phyloP scores from a whole-genome alignment of 2,797 vertebrate species.

The Acanthopagrus latus region DNA sequence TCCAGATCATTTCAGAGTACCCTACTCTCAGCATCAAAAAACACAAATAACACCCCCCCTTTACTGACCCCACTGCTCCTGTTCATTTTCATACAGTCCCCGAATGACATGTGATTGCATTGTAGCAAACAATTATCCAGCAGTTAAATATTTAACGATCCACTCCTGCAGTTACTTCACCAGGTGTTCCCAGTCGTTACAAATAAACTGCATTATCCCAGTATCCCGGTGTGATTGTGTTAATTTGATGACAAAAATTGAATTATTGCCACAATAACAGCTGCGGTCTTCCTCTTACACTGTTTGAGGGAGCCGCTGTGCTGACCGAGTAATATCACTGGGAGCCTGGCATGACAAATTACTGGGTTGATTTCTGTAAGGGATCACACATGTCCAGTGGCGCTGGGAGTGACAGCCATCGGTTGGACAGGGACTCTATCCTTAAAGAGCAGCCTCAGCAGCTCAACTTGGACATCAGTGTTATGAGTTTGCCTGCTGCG shows the following conservation, averaged over 20 bases:
- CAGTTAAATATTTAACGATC: constrained; percentile 4
- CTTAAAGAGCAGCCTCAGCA: constrained; percentile 81
- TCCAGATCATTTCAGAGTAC: not conserved
- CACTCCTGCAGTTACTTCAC: constrained; percentile 8
- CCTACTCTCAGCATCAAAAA: not conserved
- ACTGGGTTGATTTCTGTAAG: constrained; percentile 72
- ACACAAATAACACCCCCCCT: not conserved
- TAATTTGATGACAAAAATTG: constrained; percentile 35
- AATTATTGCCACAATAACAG: constrained; percentile 42
- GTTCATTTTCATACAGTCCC: constrained; percentile 11
- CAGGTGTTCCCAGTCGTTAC: constrained; percentile 29
- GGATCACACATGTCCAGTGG: constrained; percentile 79
- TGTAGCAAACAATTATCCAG: constrained; percentile 7
- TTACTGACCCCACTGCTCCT: not conserved
- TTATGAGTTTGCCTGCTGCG: constrained; percentile 76
- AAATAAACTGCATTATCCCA: constrained; percentile 5
- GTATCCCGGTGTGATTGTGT: not conserved
- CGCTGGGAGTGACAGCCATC: constrained; percentile 71
- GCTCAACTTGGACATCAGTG: constrained; percentile 78
- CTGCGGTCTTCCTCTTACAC: constrained; percentile 32
- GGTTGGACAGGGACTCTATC: constrained; percentile 58
- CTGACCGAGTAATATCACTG: constrained; percentile 70
- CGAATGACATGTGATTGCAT: constrained; percentile 14
- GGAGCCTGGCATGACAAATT: constrained; percentile 71
- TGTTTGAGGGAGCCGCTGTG: constrained; percentile 61